phyloP scores from a whole-genome alignment of 2,113 vertebrate species.

The Asarcornis scutulata region DNA sequence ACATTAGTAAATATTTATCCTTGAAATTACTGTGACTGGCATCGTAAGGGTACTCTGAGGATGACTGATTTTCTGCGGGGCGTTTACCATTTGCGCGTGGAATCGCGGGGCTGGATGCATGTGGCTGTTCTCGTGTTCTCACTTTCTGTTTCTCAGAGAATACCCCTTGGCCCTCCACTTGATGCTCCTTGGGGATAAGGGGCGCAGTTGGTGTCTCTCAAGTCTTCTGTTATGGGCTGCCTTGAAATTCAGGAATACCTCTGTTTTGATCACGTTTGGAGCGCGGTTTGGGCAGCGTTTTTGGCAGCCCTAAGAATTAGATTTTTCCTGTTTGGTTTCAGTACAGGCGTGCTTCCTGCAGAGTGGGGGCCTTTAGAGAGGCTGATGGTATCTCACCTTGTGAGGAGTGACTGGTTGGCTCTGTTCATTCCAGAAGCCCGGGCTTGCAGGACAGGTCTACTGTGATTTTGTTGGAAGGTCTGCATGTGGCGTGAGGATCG shows the following conservation, averaged over 20 bases:
- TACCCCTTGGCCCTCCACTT: background rate
- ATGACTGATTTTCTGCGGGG: background rate
- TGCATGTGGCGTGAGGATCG: fast-evolving
- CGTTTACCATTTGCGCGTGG: fast-evolving
- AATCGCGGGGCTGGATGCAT: fast-evolving
- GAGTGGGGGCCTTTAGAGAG: background rate
- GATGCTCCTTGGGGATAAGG: fast-evolving
- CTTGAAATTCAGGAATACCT: background rate
- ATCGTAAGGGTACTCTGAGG: fast-evolving
- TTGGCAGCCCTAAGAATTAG: background rate
- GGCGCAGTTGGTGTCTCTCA: fast-evolving
- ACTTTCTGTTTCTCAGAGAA: fast-evolving
- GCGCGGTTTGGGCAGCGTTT: fast-evolving
- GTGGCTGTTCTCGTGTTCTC: fast-evolving
- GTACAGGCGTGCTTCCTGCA: background rate
- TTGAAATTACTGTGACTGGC: fast-evolving
- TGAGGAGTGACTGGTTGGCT: background rate
- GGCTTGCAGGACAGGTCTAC: background rate
- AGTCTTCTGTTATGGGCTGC: background rate
- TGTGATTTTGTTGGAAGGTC: background rate
- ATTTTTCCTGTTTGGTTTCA: background rate
- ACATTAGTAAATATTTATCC: fast-evolving
- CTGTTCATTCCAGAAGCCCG: background rate
- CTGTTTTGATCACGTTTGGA: fast-evolving
- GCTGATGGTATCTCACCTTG: background rate